These are phyloP conservation scores for Nezara viridula DNA, from an alignment of 2,888 invertebrate genomes.

Conservation along the genomic window DNA sequence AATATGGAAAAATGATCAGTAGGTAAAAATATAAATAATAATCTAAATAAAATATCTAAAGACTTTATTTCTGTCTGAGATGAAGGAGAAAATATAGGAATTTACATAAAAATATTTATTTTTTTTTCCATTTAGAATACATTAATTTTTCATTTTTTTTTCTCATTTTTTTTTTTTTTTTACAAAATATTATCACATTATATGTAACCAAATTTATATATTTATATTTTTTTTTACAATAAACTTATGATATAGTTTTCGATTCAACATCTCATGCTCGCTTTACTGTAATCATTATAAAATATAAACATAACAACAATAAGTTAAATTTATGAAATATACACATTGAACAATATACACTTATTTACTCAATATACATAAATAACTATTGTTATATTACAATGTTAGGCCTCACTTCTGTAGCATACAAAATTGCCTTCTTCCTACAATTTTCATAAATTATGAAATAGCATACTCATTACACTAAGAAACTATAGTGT, in stretches of 20 bases:
- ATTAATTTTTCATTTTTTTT: not conserved
- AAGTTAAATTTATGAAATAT: constrained; percentile 54
- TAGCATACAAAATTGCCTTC: constrained; percentile 41
- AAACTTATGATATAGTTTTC: constrained; percentile 56
- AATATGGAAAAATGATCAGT: not conserved
- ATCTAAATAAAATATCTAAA: constrained; percentile 35
- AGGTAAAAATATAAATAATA: constrained; percentile 10
- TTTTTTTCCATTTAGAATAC: constrained; percentile 55
- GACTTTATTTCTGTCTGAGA: constrained; percentile 42
- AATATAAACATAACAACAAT: constrained; percentile 54
- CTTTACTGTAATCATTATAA: constrained; percentile 35
- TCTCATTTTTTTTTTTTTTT: constrained; percentile 5
- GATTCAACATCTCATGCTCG: constrained; percentile 1
- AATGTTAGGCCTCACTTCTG: constrained; percentile 58
- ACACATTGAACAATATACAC: constrained; percentile 52
- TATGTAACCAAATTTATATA: constrained; percentile 56
- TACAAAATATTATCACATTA: constrained; percentile 59
- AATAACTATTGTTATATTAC: constrained; percentile 49
- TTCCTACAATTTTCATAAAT: constrained; percentile 42
- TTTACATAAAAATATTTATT: constrained; percentile 59
- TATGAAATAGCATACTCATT: constrained; percentile 53
- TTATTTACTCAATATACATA: constrained; percentile 52
- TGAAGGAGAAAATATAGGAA: constrained; percentile 59
- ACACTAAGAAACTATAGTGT: constrained; percentile 50
- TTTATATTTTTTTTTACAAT: constrained; percentile 52